Evolutionary conservation across 2,113 vertebrate genomes (phyloP), one percentile per base, ranked within the genome.

Genomic region (Microcebus griseorufus): DNA sequence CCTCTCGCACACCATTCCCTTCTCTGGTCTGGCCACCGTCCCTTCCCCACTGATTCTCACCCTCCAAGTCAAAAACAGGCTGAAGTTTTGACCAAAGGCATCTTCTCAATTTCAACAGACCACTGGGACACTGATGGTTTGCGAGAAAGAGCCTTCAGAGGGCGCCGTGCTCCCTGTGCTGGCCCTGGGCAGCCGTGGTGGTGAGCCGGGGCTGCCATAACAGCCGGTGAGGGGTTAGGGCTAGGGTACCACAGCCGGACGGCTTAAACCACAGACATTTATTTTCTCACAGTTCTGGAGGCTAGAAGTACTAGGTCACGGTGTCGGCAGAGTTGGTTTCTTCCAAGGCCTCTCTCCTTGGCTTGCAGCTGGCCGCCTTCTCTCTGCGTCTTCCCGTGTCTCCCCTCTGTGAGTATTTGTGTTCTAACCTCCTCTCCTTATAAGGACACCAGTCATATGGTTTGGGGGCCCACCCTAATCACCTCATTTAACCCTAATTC

Each of bases 251-350:
- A 8, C 25, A 17, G 34, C 17, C 27, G 51, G 34, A 20, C 2
- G 23, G 29, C 9, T 32, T 13, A 11, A 25, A 53, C 34, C 39
- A 13, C 9, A 48, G 72, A 37, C 12, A 4, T 18, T 27, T 3
- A 34, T 37, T 48, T 27, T 60, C 25, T 37, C 34, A 2, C 0
- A 4, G n/a, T 34, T 20, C 45, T 20, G 9, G 32, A 48, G 79
- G 37, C n/a, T 72, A 5, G 29, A 88, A 11, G 25, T 27, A 16
- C 23, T 6, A 14, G 23, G 20, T 8, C 3, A 8, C 32, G 32
- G n/a, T n/a, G 3, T n/a, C 2, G 0, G 9, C 22, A 6, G 14
- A 23, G 42, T 2, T 3, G 8, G 42, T 12, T 42, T 67, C 37
- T 85, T 9, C 34, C 17, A 37, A 69, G 60, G n/a, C 45, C 10